Conservation (phyloP, 2,113 vertebrate genomes). For the Chaetops frenatus region DNA sequence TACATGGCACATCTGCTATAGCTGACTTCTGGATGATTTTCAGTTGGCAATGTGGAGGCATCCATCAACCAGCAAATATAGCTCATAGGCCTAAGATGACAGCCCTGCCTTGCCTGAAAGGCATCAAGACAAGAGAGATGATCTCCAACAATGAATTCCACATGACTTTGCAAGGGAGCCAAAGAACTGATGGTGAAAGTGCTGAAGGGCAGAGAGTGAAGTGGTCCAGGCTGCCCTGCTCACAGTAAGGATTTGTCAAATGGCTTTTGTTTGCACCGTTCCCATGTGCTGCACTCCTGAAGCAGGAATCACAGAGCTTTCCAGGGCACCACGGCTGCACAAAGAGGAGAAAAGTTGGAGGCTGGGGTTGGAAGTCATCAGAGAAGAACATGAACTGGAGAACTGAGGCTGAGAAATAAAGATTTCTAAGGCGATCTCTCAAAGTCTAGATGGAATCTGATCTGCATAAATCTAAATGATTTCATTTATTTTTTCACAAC, state of each 20-base stretch:
- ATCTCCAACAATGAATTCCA: background rate
- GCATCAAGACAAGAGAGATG: background rate
- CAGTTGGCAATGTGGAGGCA: background rate
- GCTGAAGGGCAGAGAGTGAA: background rate
- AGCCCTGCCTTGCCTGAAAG: background rate
- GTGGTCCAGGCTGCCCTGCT: background rate
- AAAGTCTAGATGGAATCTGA: background rate
- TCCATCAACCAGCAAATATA: background rate
- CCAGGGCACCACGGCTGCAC: background rate
- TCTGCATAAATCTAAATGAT: background rate
- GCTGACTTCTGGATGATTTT: background rate
- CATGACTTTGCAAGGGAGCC: background rate
- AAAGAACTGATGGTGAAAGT: background rate
- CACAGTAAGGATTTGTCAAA: background rate
- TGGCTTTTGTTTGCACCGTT: background rate
- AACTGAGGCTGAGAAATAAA: background rate
- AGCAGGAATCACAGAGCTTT: background rate
- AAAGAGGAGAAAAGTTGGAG: background rate
- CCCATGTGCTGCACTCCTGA: background rate
- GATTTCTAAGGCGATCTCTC: background rate
- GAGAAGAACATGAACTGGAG: background rate
- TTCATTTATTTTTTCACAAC: background rate
- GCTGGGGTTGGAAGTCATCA: accelerated
- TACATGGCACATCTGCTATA: background rate
- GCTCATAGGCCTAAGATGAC: background rate